phyloP scores from a whole-genome alignment of 2,888 invertebrate species.

The Epinotia brunnichana region DNA sequence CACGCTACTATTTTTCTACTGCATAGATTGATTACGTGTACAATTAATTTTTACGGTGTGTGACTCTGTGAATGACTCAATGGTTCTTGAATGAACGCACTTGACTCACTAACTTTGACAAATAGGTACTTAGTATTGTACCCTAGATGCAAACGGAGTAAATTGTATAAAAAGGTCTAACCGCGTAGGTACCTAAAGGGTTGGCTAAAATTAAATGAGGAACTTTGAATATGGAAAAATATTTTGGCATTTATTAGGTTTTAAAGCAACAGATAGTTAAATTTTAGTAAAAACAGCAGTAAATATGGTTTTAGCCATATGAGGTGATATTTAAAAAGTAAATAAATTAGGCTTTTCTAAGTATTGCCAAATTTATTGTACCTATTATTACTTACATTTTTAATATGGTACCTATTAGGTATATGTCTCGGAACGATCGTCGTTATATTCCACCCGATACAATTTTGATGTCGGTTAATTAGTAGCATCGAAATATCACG shows the following conservation, averaged over 20 bases:
- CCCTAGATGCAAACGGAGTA: background rate
- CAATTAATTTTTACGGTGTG: background rate
- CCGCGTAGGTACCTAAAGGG: background rate
- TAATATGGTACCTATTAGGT: too few species aligned
- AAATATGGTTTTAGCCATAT: too few species aligned
- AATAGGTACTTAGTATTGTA: background rate
- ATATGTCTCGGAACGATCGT: too few species aligned
- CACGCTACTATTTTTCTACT: background rate
- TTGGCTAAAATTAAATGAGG: background rate
- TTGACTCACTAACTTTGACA: conserved; percentile 29
- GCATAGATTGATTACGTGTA: background rate
- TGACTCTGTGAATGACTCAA: background rate
- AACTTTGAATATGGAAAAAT: background rate
- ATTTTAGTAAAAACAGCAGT: too few species aligned
- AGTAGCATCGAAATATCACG: too few species aligned
- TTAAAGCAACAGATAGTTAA: too few species aligned
- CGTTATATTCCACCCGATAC: too few species aligned
- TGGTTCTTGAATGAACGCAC: conserved; percentile 16
- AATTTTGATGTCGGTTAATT: too few species aligned
- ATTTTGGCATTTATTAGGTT: background rate
- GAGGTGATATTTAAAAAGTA: too few species aligned
- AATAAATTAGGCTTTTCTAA: too few species aligned
- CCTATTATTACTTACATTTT: too few species aligned
- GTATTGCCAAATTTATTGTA: too few species aligned
- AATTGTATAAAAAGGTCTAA: background rate